Percentiles rank a stretch among this genome's conserved stretches.
Evolutionary conservation across 2,797 vertebrate genomes (phyloP).

Genomic region (Loriculus beryllinus): DNA sequence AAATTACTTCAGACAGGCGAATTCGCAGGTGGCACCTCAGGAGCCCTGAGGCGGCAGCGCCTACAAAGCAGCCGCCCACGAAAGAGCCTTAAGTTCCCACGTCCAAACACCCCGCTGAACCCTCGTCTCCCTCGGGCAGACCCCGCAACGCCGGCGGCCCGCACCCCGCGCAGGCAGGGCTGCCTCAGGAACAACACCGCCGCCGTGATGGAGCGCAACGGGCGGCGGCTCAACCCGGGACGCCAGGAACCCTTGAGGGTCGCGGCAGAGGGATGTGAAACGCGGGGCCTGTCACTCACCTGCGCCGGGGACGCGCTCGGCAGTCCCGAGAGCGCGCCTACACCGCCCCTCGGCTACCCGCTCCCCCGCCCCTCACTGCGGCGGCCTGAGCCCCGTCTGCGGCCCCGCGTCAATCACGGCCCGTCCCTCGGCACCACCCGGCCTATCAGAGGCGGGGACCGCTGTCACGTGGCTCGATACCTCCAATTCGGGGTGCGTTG

Average conservation of each 20-base stretch:
- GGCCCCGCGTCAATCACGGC: not conserved
- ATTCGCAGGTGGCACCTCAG: fast-evolving
- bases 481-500: not conserved
- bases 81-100: not conserved
- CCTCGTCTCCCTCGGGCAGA: not conserved
- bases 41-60: not conserved
- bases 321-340: not conserved
- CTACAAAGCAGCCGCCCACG: not conserved
- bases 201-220: not conserved
- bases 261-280: not conserved
- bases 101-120: not conserved
- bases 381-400: not conserved
- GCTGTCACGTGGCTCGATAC: not conserved
- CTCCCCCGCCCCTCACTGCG: too few species aligned
- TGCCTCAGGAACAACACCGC: not conserved
- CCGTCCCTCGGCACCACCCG: not conserved
- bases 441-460: not conserved
- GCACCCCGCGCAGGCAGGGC: not conserved
- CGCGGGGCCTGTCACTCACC: not conserved
- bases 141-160: too few species aligned
- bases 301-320: not conserved
- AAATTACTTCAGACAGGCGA: too few species aligned
- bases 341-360: not conserved
- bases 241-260: too few species aligned
- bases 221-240: too few species aligned